Conservation (phyloP, 2,797 vertebrate genomes). For the Perodicticus potto region DNA sequence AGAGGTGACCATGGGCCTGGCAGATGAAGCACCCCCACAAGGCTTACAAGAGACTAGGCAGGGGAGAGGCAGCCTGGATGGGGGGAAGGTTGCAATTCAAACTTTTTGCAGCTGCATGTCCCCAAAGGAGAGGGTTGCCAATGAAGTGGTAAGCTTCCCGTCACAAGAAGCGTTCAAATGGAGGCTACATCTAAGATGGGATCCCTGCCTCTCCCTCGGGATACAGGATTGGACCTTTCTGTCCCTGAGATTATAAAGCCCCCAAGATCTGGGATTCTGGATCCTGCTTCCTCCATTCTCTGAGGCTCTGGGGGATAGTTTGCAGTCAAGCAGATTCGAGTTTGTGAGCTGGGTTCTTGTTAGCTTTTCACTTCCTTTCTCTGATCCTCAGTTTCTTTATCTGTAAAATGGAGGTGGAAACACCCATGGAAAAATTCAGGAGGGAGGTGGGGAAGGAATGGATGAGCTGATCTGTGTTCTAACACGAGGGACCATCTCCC, state of each 20-base stretch:
- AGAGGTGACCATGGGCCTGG: constrained; percentile 90
- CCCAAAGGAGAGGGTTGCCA: background rate
- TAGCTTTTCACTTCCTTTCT: background rate
- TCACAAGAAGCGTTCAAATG: background rate
- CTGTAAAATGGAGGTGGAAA: background rate
- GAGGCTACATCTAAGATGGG: background rate
- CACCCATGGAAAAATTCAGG: background rate
- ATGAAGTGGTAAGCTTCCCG: background rate
- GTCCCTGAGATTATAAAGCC: background rate
- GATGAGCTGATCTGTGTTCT: background rate
- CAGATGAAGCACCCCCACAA: background rate
- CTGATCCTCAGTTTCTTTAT: background rate
- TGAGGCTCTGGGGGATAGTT: background rate
- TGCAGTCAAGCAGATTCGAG: too few species aligned
- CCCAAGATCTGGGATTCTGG: background rate
- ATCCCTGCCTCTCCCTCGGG: background rate
- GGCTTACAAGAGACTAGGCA: background rate
- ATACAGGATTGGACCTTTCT: background rate
- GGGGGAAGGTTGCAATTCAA: background rate
- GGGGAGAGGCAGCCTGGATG: background rate
- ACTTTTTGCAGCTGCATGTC: background rate
- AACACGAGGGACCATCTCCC: constrained; percentile 43
- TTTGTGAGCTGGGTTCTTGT: background rate
- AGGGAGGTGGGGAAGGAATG: background rate
- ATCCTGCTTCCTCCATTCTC: background rate